Conservation (phyloP, 2,797 vertebrate species). For the Galaxias olidus region DNA sequence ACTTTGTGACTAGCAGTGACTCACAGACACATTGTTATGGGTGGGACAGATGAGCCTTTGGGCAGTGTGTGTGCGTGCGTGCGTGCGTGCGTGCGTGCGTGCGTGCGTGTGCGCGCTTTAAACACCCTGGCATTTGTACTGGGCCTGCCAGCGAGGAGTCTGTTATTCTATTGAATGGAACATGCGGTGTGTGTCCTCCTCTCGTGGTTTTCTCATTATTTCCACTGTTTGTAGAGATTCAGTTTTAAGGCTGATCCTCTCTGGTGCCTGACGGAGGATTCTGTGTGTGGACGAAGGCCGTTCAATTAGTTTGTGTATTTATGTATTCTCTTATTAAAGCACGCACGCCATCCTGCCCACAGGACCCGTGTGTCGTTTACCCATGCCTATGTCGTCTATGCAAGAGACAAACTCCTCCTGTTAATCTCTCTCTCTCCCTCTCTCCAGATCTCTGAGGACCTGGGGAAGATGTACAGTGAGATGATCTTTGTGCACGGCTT, state of each 20-base stretch:
- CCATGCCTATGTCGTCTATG: background rate
- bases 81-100: background rate
- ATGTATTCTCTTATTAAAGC: too few species aligned
- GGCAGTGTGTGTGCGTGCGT: background rate
- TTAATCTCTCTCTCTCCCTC: too few species aligned
- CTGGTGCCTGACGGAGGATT: background rate
- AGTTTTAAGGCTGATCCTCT: background rate
- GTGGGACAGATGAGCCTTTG: background rate
- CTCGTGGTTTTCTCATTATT: background rate
- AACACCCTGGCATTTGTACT: too few species aligned
- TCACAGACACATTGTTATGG: slow-evolving; percentile 3
- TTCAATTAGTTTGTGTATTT: too few species aligned
- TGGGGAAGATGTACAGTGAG: slow-evolving; percentile 94
- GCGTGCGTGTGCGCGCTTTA: background rate
- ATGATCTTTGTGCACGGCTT: slow-evolving; percentile 98
- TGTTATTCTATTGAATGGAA: background rate
- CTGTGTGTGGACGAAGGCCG: background rate
- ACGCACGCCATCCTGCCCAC: background rate
- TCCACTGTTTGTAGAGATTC: background rate
- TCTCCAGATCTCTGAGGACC: slow-evolving; percentile 86
- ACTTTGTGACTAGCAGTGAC: slow-evolving; percentile 28
- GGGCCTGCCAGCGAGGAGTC: background rate
- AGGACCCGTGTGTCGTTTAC: background rate
- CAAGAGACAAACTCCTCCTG: background rate
- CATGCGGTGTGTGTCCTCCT: background rate